These are phyloP conservation scores for Takifugu ocellatus DNA, from an alignment of 2,797 vertebrate genomes.

Conservation along the genomic window DNA sequence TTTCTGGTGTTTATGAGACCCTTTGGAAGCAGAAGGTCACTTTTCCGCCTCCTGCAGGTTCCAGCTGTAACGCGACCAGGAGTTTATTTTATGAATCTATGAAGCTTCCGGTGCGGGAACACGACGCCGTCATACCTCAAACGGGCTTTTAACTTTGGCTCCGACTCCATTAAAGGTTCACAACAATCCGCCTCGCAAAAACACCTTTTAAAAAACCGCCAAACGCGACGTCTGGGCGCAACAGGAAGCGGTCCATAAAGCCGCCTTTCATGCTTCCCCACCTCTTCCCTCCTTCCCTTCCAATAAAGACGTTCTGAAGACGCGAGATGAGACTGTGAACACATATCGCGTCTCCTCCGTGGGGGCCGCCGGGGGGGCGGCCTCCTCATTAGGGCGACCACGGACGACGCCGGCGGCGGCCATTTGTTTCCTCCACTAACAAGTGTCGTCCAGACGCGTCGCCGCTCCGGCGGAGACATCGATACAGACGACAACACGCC, in stretches of 20 bases:
- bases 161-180: slow-evolving; percentile 19
- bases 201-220: slow-evolving; percentile 27
- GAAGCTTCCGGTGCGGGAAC: too few relatives aligned
- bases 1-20: too few relatives aligned
- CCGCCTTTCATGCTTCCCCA: slow-evolving; percentile 57
- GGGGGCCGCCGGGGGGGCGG: slow-evolving; percentile 43
- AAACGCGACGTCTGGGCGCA: slow-evolving; percentile 39
- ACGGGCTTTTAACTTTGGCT: too few relatives aligned
- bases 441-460: slow-evolving; percentile 26
- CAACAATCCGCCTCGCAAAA: neutral
- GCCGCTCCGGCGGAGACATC: slow-evolving; percentile 18
- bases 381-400: slow-evolving; percentile 64
- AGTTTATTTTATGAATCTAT: too few relatives aligned
- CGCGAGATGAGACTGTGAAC: slow-evolving; percentile 60
- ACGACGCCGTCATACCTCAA: too few relatives aligned
- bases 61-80: too few relatives aligned
- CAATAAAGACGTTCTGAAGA: slow-evolving; percentile 70
- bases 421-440: slow-evolving; percentile 63
- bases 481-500: slow-evolving; percentile 41
- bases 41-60: too few relatives aligned
- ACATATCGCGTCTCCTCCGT: slow-evolving; percentile 46
- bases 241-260: slow-evolving; percentile 58
- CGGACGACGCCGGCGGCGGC: slow-evolving; percentile 53
- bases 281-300: slow-evolving; percentile 39
- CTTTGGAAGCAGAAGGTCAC: too few relatives aligned